Conservation (phyloP, 1,140 invertebrate species). For the Geopemphigus sp. region DNA sequence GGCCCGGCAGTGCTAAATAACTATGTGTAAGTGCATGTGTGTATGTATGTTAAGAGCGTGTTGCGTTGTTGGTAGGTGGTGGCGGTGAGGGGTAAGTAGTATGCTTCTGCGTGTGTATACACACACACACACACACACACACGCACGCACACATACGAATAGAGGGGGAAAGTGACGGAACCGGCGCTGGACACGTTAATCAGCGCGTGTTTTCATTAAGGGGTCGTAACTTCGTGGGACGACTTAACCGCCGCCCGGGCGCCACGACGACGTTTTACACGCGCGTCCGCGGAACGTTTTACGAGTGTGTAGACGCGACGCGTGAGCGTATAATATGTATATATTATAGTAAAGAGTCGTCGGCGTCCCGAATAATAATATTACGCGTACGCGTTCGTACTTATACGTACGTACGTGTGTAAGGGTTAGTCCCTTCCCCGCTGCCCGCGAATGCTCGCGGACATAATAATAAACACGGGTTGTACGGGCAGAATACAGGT, state of each 20-base stretch:
- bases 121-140: no score
- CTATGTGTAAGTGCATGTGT: no score
- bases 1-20: not conserved
- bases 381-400: not conserved
- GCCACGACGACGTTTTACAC: not conserved
- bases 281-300: not conserved
- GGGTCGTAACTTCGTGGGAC: not conserved
- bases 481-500: not conserved
- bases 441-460: not conserved
- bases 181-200: slow-evolving; percentile 37
- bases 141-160: no score
- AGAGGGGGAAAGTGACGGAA: not conserved
- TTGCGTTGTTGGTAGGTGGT: no score
- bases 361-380: not conserved
- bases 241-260: not conserved
- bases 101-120: not conserved
- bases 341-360: not conserved
- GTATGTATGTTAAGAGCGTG: no score
- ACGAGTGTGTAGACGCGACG: no score
- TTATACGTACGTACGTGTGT: not conserved
- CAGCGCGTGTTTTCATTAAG: slow-evolving; percentile 34
- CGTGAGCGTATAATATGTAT: no score
- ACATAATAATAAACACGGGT: slow-evolving; percentile 16
- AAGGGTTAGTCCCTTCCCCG: no score
- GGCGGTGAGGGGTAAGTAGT: not conserved